Evolutionary conservation across 2,797 vertebrate species (phyloP), one percentile per base, ranked within the genome.

Genomic region (Pogonophryne albipinna): DNA sequence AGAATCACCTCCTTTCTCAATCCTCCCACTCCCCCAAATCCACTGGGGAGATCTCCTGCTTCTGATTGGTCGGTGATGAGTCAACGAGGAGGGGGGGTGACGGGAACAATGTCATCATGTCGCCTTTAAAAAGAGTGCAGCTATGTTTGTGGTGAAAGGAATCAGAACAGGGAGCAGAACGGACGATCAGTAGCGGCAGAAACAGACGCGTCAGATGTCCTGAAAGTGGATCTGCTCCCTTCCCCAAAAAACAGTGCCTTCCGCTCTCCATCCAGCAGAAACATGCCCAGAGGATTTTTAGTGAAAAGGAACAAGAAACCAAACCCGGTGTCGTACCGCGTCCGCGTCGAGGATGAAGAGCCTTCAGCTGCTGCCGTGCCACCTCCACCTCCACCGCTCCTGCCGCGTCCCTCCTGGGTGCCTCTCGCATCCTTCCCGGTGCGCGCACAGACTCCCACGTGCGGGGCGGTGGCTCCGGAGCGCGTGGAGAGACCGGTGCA

Each of bases 211-310:
- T 82, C 85, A 77, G 71, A 85, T 86, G 90, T 84, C 75, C 72
- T 81, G 70, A 79, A 58, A 46, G 82, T 84, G 86, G 81, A 79
- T 81, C 34, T 38, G 34, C 34, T 38, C 34, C 34, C 34, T 8
- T 8, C 34, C 34, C 34, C 34, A 1, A 8, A 38, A 38, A 38
- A 57, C 86, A 90, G 93, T 91, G 93, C 93, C 91, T 92, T 79
- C 87, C 70, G 53, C 71, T 46, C 69, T 19, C 65, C 69, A 46
- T 51, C 60, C 68, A 44, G 27, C 59, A 76, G 77, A 71, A 95
- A 91, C 92, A 97, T 98, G 97, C 97, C 97, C 49, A 93, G 97
- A 85, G 97, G 97, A 61, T 98, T 98, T 87, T 86, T 98, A 85
- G 97, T 98, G 74, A 98, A 98, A 89, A 88, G 97, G 84, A 97